A percentile compares a stretch with the other conserved stretches of the same genome.
Evolutionary conservation across 2,113 vertebrate species (phyloP).

Genomic region (Empidonax alnorum): DNA sequence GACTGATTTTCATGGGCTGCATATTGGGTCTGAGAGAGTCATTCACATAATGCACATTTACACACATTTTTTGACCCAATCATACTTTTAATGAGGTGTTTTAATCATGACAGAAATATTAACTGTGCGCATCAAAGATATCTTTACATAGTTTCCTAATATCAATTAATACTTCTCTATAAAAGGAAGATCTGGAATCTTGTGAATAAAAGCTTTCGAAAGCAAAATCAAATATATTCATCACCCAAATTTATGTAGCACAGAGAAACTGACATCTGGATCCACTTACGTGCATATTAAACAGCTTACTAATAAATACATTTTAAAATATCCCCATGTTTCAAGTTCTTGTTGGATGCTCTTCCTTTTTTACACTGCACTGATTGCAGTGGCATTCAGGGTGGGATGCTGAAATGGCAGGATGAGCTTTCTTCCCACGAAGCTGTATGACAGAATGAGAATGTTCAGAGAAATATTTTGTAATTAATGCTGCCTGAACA

Average conservation of each 20-base stretch:
- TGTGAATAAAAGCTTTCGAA: slow-evolving; percentile 48
- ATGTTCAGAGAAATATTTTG: slow-evolving; percentile 18
- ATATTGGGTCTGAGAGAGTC: background rate
- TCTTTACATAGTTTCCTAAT: slow-evolving; percentile 38
- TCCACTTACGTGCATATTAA: slow-evolving; percentile 58
- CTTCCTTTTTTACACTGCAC: background rate
- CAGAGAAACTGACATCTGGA: slow-evolving; percentile 59
- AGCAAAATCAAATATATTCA: slow-evolving; percentile 63
- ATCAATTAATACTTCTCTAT: slow-evolving; percentile 37
- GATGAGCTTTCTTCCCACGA: slow-evolving; percentile 1
- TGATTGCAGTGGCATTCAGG: slow-evolving; percentile 29
- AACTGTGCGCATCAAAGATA: background rate
- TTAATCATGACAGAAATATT: slow-evolving; percentile 29
- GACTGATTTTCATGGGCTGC: background rate
- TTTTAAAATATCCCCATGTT: slow-evolving; percentile 51
- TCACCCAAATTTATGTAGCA: slow-evolving; percentile 48
- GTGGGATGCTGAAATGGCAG: background rate
- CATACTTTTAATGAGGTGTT: background rate
- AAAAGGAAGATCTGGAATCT: slow-evolving; percentile 37
- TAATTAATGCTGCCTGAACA: slow-evolving; percentile 21
- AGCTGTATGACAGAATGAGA: background rate
- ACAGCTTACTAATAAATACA: slow-evolving; percentile 54
- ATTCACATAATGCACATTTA: background rate
- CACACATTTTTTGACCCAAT: background rate
- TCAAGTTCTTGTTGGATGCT: slow-evolving; percentile 22